phyloP scores from a whole-genome alignment of 2,888 invertebrate species.

The Acrobasis suavella region DNA sequence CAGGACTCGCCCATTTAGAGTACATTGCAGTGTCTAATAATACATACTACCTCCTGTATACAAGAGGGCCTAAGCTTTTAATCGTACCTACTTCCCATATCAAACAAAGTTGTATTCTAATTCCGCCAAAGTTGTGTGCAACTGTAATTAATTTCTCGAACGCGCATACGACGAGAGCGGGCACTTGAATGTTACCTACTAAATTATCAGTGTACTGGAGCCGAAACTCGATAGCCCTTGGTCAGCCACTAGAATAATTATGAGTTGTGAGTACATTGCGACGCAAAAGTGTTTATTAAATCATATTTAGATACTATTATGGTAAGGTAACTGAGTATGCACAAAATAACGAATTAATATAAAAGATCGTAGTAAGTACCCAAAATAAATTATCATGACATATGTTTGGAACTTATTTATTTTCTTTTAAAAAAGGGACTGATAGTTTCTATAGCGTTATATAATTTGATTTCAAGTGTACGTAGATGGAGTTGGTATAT shows the following conservation, averaged over 20 bases:
- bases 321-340: background rate
- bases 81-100: background rate
- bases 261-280: slow-evolving; percentile 41
- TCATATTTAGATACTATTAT: background rate
- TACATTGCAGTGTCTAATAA: slow-evolving; percentile 1
- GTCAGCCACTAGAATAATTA: slow-evolving; percentile 62
- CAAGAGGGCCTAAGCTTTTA: background rate
- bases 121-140: slow-evolving; percentile 18
- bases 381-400: too few species aligned
- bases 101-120: slow-evolving; percentile 12
- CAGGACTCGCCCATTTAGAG: slow-evolving; percentile 6
- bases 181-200: slow-evolving; percentile 44
- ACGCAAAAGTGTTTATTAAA: slow-evolving; percentile 40
- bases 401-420: too few species aligned
- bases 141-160: slow-evolving; percentile 27
- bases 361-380: too few species aligned
- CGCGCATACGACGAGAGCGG: slow-evolving; percentile 33
- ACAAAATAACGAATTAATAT: background rate
- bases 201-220: slow-evolving; percentile 70
- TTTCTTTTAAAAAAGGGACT: too few species aligned
- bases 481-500: too few species aligned
- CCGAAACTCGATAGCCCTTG: slow-evolving; percentile 74
- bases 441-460: too few species aligned
- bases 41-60: background rate
- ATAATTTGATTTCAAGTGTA: too few species aligned